Evolutionary conservation across 2,113 vertebrate species (phyloP), one percentile per base, ranked within the genome.

Genomic region (Hippoglossus stenolepis): DNA sequence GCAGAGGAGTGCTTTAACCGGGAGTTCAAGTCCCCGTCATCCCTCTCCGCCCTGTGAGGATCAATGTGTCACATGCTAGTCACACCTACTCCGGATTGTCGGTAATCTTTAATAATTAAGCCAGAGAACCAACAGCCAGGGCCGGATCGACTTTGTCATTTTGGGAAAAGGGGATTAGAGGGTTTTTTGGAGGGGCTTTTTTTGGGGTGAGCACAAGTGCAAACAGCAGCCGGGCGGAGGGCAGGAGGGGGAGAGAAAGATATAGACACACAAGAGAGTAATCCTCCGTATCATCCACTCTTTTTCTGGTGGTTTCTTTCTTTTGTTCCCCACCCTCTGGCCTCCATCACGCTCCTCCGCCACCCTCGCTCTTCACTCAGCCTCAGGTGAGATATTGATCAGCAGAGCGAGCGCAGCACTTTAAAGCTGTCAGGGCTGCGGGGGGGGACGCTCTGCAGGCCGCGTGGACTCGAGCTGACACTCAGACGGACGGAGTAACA

Each of bases 41-140:
- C 24, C 59, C 31, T 1, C 40, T 38, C 40, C 40, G 2, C 12
- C 40, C 40, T 13, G 40, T 38, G 35, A 38, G 35, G 40, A 43
- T 13, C 40, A 13, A 43, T 23, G 40, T 3, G 64, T 90, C 87
- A 91, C 83, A 85, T 74, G 84, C 80, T 72, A 38, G 77, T 88
- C 87, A 87, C 85, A 88, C 84, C 83, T 87, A 18, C 77, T 78
- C 11, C 38, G 9, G 43, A 68, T 57, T 35, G 65, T 73, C 76
- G 38, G 69, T 61, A 65, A 88, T 69, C 80, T 87, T 79, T 70
- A 77, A 89, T 89, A 64, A 90, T 86, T 59, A 87, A 81, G 72
- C 71, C 38, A 26, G 28, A 77, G 80, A 65, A 82, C 85, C 79
- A 82, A 70, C 78, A 61, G 79, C 62, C 69, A 43, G 40, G 40